phyloP scores from a whole-genome alignment of 2,797 vertebrate species.

The Girardinus metallicus region DNA sequence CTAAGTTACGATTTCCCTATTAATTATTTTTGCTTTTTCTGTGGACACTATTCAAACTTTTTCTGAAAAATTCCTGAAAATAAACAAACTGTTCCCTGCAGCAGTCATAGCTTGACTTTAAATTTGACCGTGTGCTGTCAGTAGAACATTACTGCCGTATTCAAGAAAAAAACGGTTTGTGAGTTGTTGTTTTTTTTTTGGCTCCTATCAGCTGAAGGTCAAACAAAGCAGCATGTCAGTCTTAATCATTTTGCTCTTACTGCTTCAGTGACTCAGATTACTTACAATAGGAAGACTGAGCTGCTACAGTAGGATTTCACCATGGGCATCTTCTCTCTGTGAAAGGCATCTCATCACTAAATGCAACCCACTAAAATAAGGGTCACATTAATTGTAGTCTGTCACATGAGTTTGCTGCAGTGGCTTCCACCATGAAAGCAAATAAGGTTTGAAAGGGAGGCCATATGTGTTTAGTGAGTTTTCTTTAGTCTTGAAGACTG shows the following conservation, averaged over 20 bases:
- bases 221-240: conserved; percentile 58
- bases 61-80: neutral
- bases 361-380: conserved; percentile 7
- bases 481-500: neutral
- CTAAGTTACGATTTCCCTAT: neutral
- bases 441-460: neutral
- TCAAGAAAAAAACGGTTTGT: conserved; percentile 41
- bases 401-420: neutral
- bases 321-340: conserved; percentile 23
- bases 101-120: neutral
- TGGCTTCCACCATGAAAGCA: neutral
- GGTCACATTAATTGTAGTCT: conserved; percentile 9
- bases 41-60: neutral
- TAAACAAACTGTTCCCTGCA: neutral
- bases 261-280: conserved; percentile 56
- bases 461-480: neutral
- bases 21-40: neutral
- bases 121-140: conserved; percentile 12
- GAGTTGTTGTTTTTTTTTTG: conserved; percentile 14
- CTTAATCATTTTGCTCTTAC: conserved; percentile 56
- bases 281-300: conserved; percentile 36
- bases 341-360: conserved; percentile 14
- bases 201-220: conserved; percentile 66
- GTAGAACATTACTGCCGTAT: conserved; percentile 16
- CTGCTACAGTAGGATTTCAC: conserved; percentile 27